Conservation (phyloP, 1,140 invertebrate genomes). For the Diabrotica undecimpunctata region DNA sequence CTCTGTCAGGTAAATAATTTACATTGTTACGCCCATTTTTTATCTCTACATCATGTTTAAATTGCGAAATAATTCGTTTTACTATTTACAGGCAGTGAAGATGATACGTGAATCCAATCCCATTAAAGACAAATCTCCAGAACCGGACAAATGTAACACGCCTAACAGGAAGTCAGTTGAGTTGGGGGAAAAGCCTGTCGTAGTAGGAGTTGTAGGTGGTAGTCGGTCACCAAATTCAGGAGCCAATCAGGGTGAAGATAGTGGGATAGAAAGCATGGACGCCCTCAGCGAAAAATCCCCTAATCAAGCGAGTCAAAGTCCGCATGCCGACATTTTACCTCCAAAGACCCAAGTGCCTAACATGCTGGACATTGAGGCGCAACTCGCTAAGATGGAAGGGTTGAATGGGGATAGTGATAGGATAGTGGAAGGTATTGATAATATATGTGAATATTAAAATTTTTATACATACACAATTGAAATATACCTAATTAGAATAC, state of each 20-base stretch:
- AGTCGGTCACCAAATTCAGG: slow-evolving; percentile 43
- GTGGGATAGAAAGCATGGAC: slow-evolving; percentile 90
- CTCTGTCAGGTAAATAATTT: too few relatives aligned
- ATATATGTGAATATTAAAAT: too few relatives aligned
- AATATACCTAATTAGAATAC: too few relatives aligned
- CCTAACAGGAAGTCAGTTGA: slow-evolving; percentile 33
- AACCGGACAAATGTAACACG: slow-evolving; percentile 42
- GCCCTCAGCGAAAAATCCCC: slow-evolving; percentile 88
- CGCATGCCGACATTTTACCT: slow-evolving; percentile 45
- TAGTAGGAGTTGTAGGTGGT: slow-evolving; percentile 21
- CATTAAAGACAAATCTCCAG: slow-evolving; percentile 41
- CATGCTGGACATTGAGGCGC: slow-evolving; percentile 62
- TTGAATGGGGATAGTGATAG: slow-evolving; percentile 40
- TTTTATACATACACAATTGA: too few relatives aligned
- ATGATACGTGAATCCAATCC: background rate
- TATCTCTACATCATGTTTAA: too few relatives aligned
- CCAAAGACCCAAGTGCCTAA: slow-evolving; percentile 51
- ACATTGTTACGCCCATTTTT: too few relatives aligned
- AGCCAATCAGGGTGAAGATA: slow-evolving; percentile 71
- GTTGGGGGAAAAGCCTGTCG: slow-evolving; percentile 23
- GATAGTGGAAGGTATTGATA: background rate
- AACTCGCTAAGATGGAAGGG: slow-evolving; percentile 64
- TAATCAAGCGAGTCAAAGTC: slow-evolving; percentile 56
- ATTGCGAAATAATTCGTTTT: too few relatives aligned
- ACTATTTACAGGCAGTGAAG: slow-evolving; percentile 8